Evolutionary conservation across 2,113 vertebrate species (phyloP).

Genomic region (Brachypodius melanocephalos): DNA sequence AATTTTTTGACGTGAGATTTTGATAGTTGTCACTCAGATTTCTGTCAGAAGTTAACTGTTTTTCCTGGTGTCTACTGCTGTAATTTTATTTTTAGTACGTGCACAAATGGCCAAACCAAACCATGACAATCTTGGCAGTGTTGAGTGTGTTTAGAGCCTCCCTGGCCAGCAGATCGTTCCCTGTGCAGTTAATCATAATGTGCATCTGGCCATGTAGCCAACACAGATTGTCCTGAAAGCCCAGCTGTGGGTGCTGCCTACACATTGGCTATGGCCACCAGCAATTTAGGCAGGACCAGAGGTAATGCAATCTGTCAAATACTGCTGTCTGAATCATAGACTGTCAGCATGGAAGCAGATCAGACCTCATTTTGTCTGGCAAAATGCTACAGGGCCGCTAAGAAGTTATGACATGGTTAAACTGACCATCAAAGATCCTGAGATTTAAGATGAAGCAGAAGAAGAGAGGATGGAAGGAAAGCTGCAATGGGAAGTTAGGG

Average conservation of each 20-base stretch:
- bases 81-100: slow-evolving; percentile 5
- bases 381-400: not conserved
- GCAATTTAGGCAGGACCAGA: not conserved
- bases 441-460: not conserved
- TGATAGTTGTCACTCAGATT: slow-evolving; percentile 41
- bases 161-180: not conserved
- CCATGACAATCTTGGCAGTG: not conserved
- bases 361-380: not conserved
- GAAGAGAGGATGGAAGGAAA: not conserved
- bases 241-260: not conserved
- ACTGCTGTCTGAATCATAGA: not conserved
- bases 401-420: not conserved
- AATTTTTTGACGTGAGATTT: not conserved
- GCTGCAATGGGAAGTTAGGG: not conserved
- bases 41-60: not conserved
- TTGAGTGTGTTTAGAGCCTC: not conserved
- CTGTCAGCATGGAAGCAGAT: not conserved
- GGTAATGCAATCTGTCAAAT: not conserved
- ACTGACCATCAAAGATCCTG: not conserved
- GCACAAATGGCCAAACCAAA: not conserved
- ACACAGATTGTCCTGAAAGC: not conserved
- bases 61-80: not conserved
- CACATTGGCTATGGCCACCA: not conserved
- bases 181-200: not conserved
- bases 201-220: not conserved